phyloP scores from a whole-genome alignment of 2,797 vertebrate genomes.

The Kryptopterus vitreolus region DNA sequence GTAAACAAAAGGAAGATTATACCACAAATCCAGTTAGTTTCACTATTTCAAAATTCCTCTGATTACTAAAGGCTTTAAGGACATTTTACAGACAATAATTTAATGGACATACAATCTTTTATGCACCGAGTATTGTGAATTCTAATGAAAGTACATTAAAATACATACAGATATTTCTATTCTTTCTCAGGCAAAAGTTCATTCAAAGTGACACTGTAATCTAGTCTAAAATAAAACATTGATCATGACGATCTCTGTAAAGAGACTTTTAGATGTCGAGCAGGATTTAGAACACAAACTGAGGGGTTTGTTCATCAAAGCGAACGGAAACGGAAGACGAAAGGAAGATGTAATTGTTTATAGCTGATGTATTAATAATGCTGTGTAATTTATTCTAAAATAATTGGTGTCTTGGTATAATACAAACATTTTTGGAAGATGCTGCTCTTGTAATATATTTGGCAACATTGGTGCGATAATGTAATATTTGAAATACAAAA shows the following conservation, averaged over 20 bases:
- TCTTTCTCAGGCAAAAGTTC: background rate
- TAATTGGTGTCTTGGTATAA: background rate
- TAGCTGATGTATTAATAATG: no score
- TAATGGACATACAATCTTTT: background rate
- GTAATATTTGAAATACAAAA: background rate
- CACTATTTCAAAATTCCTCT: background rate
- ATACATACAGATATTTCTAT: background rate
- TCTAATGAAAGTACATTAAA: background rate
- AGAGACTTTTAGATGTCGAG: background rate
- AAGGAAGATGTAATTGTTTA: no score
- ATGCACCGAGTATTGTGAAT: background rate
- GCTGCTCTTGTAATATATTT: background rate
- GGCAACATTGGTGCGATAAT: background rate
- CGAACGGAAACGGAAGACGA: no score
- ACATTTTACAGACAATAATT: background rate
- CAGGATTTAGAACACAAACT: background rate
- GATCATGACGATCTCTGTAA: background rate
- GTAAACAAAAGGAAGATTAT: background rate
- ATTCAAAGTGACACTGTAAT: background rate
- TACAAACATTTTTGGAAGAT: background rate
- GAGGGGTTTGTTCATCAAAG: no score
- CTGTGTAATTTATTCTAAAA: no score
- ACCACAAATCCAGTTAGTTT: background rate
- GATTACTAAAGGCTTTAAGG: background rate
- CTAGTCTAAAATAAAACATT: background rate